These are phyloP conservation scores for Lutraria rhynchaena DNA, from an alignment of 1,140 invertebrate species.

Conservation along the genomic window DNA sequence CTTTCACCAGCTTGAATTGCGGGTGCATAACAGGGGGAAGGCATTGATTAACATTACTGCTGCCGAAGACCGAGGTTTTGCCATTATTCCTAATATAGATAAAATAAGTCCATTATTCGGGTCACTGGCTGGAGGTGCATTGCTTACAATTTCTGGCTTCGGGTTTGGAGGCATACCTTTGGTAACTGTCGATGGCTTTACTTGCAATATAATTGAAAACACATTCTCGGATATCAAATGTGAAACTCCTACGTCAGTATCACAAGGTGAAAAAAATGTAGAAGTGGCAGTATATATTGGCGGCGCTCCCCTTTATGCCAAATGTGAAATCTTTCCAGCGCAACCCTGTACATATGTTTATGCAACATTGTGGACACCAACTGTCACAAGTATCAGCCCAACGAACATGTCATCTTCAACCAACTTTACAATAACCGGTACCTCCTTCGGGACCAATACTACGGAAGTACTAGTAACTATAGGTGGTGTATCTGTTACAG, in stretches of 20 bases:
- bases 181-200: conserved; percentile 42
- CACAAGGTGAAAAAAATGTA: conserved; percentile 3
- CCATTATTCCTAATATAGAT: conserved; percentile 61
- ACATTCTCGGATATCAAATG: conserved; percentile 62
- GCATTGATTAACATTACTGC: conserved; percentile 54
- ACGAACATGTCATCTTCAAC: conserved; percentile 10
- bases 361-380: background rate
- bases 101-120: conserved; percentile 60
- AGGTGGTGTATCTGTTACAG: conserved; percentile 37
- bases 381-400: conserved; percentile 16
- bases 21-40: conserved; percentile 67
- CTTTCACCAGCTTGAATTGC: conserved; percentile 54
- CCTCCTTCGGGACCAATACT: conserved; percentile 17
- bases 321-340: background rate
- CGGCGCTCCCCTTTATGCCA: background rate
- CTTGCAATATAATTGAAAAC: conserved; percentile 52
- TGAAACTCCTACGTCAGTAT: conserved; percentile 31
- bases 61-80: conserved; percentile 51
- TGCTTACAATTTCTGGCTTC: conserved; percentile 63
- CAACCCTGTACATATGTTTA: conserved; percentile 15
- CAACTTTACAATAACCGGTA: conserved; percentile 13
- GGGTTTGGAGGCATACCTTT: conserved; percentile 50
- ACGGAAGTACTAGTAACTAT: conserved; percentile 52
- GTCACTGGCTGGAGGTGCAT: conserved; percentile 64
- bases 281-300: conserved; percentile 2